Base-by-base conservation (phyloP, 92 coral and sea anemone species). In the Palythoa grandiflora region DNA sequence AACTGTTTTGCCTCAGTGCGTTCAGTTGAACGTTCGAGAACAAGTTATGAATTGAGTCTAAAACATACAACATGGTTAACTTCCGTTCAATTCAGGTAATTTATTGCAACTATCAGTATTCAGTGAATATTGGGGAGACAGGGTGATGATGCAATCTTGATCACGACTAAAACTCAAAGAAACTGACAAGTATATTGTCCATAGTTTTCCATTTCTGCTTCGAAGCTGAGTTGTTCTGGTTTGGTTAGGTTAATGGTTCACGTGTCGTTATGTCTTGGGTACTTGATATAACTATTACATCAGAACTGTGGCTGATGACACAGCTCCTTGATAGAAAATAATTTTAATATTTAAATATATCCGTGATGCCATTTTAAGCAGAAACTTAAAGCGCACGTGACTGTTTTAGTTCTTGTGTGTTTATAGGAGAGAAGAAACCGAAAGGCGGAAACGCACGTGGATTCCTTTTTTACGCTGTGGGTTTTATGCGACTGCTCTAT, bases 31-130 rank as follows among this genome's bases (percentile, higher is more conserved):
- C 4, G 50, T 66, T 40, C 47, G 55, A 19, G 61, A 81, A 20
- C 40, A 68, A 35, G 59, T 20, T 38, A 81, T 19, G 61, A 66
- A 63, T 20, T 66, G 61, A 28, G 21, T 47, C 20, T 19, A 9
- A 28, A 14, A 65, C 40, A 19, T 77, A 68, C 63, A 40, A 53
- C 38, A 81, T 81, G 84, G 73, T 81, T 20, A 81, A 65, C 44
- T 81, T 81, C 47, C 75, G 57, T n/a, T n/a, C 86, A 52, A 21
- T 65, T 63, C 75, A 65, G 75, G 86, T 65, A 66, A n/a, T 38
- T 60, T 68, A 16, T 70, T 70, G 39, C 15, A 35, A 35, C 10
- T 19, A 5, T 20, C 14, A 47, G 7, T 40, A 20, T 12, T n/a
- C 73, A 47, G 28, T 66, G 21, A 81, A 66, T 14, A 63, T 47